A percentile compares a stretch with the other conserved stretches of the same genome.
These are phyloP conservation scores for Aethes cnicana DNA, from an alignment of 2,888 invertebrate genomes.

Conservation along the genomic window DNA sequence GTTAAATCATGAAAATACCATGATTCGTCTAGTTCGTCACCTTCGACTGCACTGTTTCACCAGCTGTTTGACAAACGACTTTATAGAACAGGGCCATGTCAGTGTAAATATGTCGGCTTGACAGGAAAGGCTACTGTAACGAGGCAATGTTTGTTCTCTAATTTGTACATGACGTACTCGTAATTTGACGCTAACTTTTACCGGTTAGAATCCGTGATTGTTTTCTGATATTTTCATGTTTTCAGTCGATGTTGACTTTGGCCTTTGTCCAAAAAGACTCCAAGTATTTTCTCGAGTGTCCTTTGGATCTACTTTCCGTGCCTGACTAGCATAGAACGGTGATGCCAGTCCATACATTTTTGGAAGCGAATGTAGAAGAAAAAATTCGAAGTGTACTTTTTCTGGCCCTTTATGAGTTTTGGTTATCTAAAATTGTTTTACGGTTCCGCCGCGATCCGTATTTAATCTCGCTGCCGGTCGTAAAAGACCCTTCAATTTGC, in stretches of 20 bases:
- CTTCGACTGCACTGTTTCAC: constrained; percentile 16
- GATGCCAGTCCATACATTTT: no score
- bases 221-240: not conserved
- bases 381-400: no score
- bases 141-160: constrained; percentile 23
- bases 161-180: constrained; percentile 15
- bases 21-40: constrained; percentile 19
- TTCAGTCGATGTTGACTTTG: no score
- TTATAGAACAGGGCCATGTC: not conserved
- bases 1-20: no score
- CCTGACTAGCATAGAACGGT: no score
- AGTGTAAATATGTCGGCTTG: constrained; percentile 7
- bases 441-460: not conserved
- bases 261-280: no score
- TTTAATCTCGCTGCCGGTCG: not conserved
- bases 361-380: no score
- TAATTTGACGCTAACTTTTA: constrained; percentile 5
- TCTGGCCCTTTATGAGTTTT: no score
- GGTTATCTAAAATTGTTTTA: no score
- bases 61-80: constrained; percentile 13
- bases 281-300: no score
- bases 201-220: not conserved
- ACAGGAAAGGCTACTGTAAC: constrained; percentile 20
- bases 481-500: not conserved
- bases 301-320: no score